These are phyloP conservation scores for Neotoma lepida DNA, from an alignment of 2,113 vertebrate genomes.

Conservation along the genomic window DNA sequence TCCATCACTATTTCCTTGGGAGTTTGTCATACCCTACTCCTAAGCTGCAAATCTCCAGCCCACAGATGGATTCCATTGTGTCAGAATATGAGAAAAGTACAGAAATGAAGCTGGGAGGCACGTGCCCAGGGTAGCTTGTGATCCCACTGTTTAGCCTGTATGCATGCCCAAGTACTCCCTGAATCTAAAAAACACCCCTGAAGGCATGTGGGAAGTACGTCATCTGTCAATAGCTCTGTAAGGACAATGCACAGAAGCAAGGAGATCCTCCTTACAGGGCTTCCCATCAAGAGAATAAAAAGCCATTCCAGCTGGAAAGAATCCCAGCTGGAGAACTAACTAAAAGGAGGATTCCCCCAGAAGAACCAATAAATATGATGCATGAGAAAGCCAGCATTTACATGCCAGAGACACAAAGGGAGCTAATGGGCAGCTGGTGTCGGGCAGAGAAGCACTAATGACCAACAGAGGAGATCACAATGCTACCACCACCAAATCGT, in stretches of 20 bases:
- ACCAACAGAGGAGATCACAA: conserved; percentile 14
- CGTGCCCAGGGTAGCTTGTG: not conserved
- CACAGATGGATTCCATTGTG: not conserved
- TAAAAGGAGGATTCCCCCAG: conserved; percentile 17
- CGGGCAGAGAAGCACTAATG: conserved; percentile 31
- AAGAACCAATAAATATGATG: conserved; percentile 40
- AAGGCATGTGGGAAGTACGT: not conserved
- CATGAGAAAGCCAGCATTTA: not conserved
- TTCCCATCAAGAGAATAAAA: conserved; percentile 24
- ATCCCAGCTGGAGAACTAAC: not conserved
- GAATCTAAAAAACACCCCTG: not conserved
- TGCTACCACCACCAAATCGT: not conserved
- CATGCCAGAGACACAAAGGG: conserved; percentile 24
- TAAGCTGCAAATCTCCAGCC: not conserved
- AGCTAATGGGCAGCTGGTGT: conserved; percentile 22
- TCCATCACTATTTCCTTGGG: not conserved
- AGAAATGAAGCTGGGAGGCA: not conserved
- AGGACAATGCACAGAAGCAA: not conserved
- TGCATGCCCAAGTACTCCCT: not conserved
- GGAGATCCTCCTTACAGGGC: not conserved
- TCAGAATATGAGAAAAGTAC: not conserved
- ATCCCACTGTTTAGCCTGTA: not conserved
- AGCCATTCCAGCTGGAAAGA: not conserved
- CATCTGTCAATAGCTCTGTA: not conserved
- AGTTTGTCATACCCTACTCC: not conserved